Evolutionary conservation across 2,888 invertebrate genomes (phyloP).

Genomic region (Ormyrus nitidulus): DNA sequence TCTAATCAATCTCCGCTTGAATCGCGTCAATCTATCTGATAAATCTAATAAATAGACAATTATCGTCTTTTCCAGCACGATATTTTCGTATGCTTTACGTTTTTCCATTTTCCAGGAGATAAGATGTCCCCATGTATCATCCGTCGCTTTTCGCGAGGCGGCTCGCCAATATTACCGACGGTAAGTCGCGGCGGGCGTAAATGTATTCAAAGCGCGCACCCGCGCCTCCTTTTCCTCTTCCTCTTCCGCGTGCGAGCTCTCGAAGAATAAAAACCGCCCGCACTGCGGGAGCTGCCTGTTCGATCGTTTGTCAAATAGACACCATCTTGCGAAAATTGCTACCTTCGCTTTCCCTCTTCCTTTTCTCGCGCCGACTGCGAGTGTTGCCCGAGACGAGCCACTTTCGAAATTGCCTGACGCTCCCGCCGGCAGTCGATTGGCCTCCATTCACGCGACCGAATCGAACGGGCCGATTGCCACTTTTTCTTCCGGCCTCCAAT

Average conservation of each 20-base stretch:
- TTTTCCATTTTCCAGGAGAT: constrained; percentile 51
- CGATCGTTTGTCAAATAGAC: constrained; percentile 74
- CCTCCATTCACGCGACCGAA: constrained; percentile 58
- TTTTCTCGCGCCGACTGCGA: constrained; percentile 59
- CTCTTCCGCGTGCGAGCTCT: constrained; percentile 36
- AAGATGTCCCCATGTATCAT: constrained; percentile 68
- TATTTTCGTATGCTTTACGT: constrained; percentile 11
- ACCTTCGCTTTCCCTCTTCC: constrained; percentile 50
- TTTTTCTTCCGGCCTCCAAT: constrained; percentile 41
- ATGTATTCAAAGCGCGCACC: constrained; percentile 70
- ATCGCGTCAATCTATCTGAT: too few species aligned
- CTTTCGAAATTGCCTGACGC: constrained; percentile 65
- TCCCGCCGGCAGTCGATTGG: constrained; percentile 57
- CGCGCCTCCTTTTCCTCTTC: constrained; percentile 53
- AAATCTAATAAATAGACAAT: neutral
- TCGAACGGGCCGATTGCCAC: constrained; percentile 58
- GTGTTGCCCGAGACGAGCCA: constrained; percentile 54
- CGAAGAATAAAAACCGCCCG: constrained; percentile 15
- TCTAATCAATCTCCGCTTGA: constrained; percentile 19
- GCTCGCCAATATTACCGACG: constrained; percentile 65
- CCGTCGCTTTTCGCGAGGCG: constrained; percentile 70
- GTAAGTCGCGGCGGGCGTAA: constrained; percentile 60
- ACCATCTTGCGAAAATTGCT: constrained; percentile 70
- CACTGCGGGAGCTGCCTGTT: constrained; percentile 64
- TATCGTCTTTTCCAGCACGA: constrained; percentile 3